Percentiles rank a stretch among this genome's conserved stretches.
Evolutionary conservation across 2,888 invertebrate species (phyloP).

Genomic region (Cephalotes varians): DNA sequence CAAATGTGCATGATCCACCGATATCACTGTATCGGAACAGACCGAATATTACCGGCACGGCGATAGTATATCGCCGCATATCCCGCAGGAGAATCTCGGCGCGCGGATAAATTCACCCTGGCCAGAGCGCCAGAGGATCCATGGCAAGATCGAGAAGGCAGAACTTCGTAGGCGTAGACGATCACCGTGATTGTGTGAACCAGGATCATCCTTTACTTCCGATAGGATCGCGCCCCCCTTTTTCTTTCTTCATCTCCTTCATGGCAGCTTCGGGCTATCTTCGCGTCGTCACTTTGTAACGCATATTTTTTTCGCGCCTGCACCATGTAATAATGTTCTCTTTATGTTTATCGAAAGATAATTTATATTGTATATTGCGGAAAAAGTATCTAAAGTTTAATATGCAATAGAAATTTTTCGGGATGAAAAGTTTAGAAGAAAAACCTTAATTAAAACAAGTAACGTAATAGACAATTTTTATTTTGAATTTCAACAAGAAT

Average conservation of each 20-base stretch:
- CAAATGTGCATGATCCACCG: conserved; percentile 32
- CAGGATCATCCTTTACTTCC: conserved; percentile 83
- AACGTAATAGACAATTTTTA: neutral
- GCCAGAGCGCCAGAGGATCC: conserved; percentile 50
- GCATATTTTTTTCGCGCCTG: conserved; percentile 46
- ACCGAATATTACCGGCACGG: conserved; percentile 29
- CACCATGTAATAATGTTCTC: conserved; percentile 13
- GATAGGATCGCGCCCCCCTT: conserved; percentile 77
- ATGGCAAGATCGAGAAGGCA: conserved; percentile 54
- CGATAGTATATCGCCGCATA: conserved; percentile 43
- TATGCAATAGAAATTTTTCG: neutral
- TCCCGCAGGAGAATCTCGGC: conserved; percentile 62
- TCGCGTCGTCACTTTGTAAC: conserved; percentile 51
- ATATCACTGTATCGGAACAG: conserved; percentile 41
- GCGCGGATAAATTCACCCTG: conserved; percentile 67
- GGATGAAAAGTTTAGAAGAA: neutral
- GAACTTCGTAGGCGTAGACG: conserved; percentile 80
- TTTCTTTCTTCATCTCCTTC: conserved; percentile 11
- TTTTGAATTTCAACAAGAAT: neutral
- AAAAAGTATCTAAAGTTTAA: neutral
- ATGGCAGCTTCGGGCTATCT: conserved; percentile 38
- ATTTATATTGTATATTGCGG: neutral
- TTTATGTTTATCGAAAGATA: conserved; percentile 12
- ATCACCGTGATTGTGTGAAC: conserved; percentile 82
- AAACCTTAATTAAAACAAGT: neutral